Percentiles rank a stretch among this genome's conserved stretches.
Evolutionary conservation across 2,113 vertebrate genomes (phyloP).

Genomic region (Hydrochoerus hydrochaeris): DNA sequence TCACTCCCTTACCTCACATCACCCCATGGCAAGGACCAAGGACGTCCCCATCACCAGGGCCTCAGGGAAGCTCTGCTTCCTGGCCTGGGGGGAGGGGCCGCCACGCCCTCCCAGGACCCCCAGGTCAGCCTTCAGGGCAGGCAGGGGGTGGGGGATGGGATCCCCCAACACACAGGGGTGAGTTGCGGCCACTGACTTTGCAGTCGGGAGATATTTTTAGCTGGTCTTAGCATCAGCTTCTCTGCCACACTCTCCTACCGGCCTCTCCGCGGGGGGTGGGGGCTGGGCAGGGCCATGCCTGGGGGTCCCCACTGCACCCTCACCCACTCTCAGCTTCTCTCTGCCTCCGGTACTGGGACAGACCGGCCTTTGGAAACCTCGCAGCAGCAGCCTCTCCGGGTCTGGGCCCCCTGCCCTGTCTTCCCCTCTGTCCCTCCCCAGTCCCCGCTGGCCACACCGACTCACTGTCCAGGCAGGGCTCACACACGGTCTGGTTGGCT

Average conservation of each 20-base stretch:
- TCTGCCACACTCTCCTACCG: slow-evolving; percentile 12
- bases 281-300: not conserved
- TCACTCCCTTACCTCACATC: too few relatives aligned
- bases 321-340: not conserved
- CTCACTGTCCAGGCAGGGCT: slow-evolving; percentile 98
- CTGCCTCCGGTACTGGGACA: not conserved
- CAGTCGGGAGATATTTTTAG: slow-evolving; percentile 84
- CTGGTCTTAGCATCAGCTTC: slow-evolving; percentile 57
- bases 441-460: slow-evolving; percentile 17
- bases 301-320: not conserved
- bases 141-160: slow-evolving; percentile 36
- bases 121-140: slow-evolving; percentile 69
- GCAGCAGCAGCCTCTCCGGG: not conserved
- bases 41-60: not conserved
- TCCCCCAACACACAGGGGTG: slow-evolving; percentile 2
- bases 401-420: not conserved
- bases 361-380: not conserved
- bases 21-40: not conserved
- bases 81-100: not conserved
- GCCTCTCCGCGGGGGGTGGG: slow-evolving; percentile 25
- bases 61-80: not conserved
- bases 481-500: slow-evolving; percentile 91
- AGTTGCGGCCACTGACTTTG: slow-evolving; percentile 79
- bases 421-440: not conserved
- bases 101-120: slow-evolving; percentile 63